phyloP scores from a whole-genome alignment of 2,888 invertebrate genomes.

The Plebejus argus region DNA sequence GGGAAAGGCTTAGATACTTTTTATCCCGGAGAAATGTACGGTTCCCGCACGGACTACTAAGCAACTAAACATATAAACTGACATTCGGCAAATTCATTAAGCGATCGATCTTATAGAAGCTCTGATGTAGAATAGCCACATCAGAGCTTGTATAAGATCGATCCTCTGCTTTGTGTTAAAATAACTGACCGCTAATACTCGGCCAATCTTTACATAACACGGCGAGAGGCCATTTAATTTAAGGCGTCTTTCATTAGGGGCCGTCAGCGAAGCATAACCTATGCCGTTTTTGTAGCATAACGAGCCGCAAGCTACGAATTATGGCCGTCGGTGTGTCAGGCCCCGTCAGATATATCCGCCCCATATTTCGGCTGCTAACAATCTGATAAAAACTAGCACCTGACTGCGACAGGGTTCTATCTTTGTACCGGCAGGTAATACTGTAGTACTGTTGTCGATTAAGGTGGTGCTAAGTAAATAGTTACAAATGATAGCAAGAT shows the following conservation, averaged over 20 bases:
- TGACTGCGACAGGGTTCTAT: conserved; percentile 54
- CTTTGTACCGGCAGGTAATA: conserved; percentile 39
- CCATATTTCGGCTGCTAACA: conserved; percentile 61
- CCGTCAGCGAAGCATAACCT: conserved; percentile 70
- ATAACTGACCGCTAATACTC: neutral
- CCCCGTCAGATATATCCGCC: conserved; percentile 76
- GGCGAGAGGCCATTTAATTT: conserved; percentile 25
- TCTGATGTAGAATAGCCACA: too few relatives aligned
- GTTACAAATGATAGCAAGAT: conserved; percentile 68
- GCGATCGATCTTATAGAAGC: too few relatives aligned
- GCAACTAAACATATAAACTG: too few relatives aligned
- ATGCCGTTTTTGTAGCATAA: conserved; percentile 73
- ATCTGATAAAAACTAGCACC: conserved; percentile 40
- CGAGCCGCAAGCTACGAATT: conserved; percentile 68
- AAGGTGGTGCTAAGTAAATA: conserved; percentile 47
- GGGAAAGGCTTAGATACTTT: too few relatives aligned
- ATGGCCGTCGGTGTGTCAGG: conserved; percentile 75
- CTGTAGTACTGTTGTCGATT: conserved; percentile 50
- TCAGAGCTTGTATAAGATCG: too few relatives aligned
- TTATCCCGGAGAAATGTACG: too few relatives aligned
- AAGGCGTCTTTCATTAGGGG: conserved; percentile 65
- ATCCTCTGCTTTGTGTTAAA: neutral
- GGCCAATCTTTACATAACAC: neutral
- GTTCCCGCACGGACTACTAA: too few relatives aligned
- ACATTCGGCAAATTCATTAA: too few relatives aligned